phyloP scores from a whole-genome alignment of 92 coral and sea anemone genomes.

The Pocillopora grandis region DNA sequence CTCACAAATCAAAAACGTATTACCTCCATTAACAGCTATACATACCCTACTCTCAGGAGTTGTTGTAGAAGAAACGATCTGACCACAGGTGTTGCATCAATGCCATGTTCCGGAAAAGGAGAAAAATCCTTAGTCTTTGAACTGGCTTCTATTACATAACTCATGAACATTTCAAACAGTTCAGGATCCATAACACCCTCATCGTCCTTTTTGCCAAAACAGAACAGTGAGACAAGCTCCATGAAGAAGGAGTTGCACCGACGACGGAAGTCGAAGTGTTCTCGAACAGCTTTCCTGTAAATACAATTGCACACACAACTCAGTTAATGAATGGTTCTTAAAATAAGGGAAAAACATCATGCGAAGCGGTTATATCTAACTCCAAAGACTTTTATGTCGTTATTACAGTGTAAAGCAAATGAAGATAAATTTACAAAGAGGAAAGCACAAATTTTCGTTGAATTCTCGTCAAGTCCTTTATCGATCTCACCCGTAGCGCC shows the following conservation, averaged over 20 bases:
- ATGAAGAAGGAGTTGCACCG: slow-evolving; percentile 87
- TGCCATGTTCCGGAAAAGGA: slow-evolving; percentile 83
- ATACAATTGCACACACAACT: neutral
- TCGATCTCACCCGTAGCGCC: too few relatives aligned
- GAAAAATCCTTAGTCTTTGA: slow-evolving; percentile 74
- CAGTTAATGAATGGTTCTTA: too few relatives aligned
- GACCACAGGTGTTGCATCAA: slow-evolving; percentile 85
- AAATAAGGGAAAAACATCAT: too few relatives aligned
- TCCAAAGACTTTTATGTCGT: too few relatives aligned
- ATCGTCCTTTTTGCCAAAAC: slow-evolving; percentile 66
- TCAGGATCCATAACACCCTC: slow-evolving; percentile 53
- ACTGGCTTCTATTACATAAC: slow-evolving; percentile 64
- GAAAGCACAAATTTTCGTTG: too few relatives aligned
- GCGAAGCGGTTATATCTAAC: too few relatives aligned
- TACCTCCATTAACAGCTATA: neutral
- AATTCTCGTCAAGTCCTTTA: too few relatives aligned
- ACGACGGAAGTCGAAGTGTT: slow-evolving; percentile 67
- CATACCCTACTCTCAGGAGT: slow-evolving; percentile 67
- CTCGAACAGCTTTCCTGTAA: slow-evolving; percentile 52
- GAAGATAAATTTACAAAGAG: too few relatives aligned
- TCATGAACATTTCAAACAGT: slow-evolving; percentile 74
- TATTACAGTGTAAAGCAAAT: too few relatives aligned
- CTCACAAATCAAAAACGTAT: too few relatives aligned
- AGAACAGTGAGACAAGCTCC: slow-evolving; percentile 83
- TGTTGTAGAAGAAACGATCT: slow-evolving; percentile 86